Conservation (phyloP, 2,113 vertebrate genomes). For the Polypterus bichir region DNA sequence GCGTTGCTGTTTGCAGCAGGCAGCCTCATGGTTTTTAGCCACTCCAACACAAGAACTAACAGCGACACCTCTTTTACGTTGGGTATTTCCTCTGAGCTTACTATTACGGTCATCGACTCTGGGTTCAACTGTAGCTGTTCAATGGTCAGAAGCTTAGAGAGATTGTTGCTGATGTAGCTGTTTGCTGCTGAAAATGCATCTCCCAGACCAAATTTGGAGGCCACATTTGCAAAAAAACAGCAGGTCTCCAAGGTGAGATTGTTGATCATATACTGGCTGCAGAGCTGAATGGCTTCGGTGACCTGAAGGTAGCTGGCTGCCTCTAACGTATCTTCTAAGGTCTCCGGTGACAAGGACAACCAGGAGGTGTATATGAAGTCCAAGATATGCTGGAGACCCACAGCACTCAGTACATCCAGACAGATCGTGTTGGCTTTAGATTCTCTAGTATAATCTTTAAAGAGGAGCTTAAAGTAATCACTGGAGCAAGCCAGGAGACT, state of each 20-base stretch:
- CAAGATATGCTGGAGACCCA: constrained; percentile 64
- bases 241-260: constrained; percentile 62
- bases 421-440: constrained; percentile 54
- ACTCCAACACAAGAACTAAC: constrained; percentile 61
- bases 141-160: constrained; percentile 51
- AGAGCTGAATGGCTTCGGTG: constrained; percentile 63
- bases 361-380: constrained; percentile 93
- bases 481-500: constrained; percentile 81
- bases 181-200: constrained; percentile 51
- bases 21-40: constrained; percentile 62
- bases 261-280: constrained; percentile 65
- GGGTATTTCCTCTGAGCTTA: constrained; percentile 61
- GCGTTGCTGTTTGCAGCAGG: constrained; percentile 48
- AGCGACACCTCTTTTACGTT: constrained; percentile 58
- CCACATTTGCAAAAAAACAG: constrained; percentile 74
- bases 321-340: constrained; percentile 67
- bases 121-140: constrained; percentile 66
- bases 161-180: constrained; percentile 52
- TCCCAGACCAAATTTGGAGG: constrained; percentile 58
- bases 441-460: constrained; percentile 73
- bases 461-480: constrained; percentile 86
- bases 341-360: constrained; percentile 65
- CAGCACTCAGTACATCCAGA: constrained; percentile 60
- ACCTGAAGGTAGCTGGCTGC: constrained; percentile 86
- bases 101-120: constrained; percentile 50